These are phyloP conservation scores for Onthophagus taurus DNA, from an alignment of 1,140 invertebrate species.

Conservation along the genomic window DNA sequence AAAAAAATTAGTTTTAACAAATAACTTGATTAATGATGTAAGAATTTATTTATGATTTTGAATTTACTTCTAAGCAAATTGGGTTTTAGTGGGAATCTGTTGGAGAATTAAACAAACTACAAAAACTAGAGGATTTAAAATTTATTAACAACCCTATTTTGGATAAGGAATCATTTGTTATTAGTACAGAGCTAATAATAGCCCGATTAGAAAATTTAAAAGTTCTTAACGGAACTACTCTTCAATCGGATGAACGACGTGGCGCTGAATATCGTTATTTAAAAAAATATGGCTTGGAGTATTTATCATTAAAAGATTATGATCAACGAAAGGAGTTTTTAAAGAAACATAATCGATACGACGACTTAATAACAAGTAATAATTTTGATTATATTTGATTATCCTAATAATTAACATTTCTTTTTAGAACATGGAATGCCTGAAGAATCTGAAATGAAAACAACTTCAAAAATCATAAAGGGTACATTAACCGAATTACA, in stretches of 20 bases:
- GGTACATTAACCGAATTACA: conserved; percentile 58
- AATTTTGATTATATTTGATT: conserved; percentile 12
- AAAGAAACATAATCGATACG: conserved; percentile 63
- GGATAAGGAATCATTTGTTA: conserved; percentile 55
- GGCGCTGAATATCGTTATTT: conserved; percentile 85
- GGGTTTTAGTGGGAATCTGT: conserved; percentile 61
- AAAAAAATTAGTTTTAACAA: conserved; percentile 53
- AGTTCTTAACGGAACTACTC: conserved; percentile 59
- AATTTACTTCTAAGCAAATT: not conserved
- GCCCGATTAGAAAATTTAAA: conserved; percentile 58
- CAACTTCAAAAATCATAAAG: conserved; percentile 54
- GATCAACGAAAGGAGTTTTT: conserved; percentile 50
- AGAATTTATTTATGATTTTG: conserved; percentile 23
- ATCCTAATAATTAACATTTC: conserved; percentile 22
- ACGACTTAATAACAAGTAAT: conserved; percentile 44
- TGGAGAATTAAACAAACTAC: conserved; percentile 74
- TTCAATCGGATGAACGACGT: conserved; percentile 56
- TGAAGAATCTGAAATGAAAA: conserved; percentile 58
- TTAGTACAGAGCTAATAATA: conserved; percentile 61
- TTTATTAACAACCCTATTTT: conserved; percentile 65
- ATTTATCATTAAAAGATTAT: conserved; percentile 47
- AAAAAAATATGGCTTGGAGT: conserved; percentile 66
- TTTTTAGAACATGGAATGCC: conserved; percentile 68
- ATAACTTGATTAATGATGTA: conserved; percentile 55
- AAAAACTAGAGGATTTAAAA: conserved; percentile 57